Conservation (phyloP, 2,888 invertebrate species). For the Chloroclystis v-ata region DNA sequence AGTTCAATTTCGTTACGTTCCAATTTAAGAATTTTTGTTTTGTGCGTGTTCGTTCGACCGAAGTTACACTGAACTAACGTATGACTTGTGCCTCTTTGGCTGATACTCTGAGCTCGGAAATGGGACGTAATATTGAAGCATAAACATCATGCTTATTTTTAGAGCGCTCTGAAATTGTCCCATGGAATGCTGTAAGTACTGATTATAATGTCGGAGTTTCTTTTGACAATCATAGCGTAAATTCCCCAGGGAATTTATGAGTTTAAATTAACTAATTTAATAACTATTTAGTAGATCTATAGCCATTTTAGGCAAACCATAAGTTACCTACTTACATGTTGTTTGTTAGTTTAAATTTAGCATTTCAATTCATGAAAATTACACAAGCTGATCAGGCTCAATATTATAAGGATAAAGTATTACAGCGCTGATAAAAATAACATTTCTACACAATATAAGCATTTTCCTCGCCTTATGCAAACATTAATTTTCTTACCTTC, state of each 20-base stretch:
- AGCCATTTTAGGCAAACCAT: no score
- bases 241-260: background rate
- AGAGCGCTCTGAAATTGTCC: constrained; percentile 41
- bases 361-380: no score
- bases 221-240: constrained; percentile 1
- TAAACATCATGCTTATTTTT: constrained; percentile 63
- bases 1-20: constrained; percentile 39
- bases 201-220: constrained; percentile 7
- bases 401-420: no score
- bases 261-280: background rate
- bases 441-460: background rate
- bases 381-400: no score
- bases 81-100: constrained; percentile 43
- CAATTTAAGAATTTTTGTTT: constrained; percentile 41
- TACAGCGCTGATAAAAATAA: no score
- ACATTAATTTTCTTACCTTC: constrained; percentile 19
- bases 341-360: no score
- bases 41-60: constrained; percentile 44
- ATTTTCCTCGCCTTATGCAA: constrained; percentile 14
- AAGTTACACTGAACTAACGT: constrained; percentile 44
- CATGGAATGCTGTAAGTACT: constrained; percentile 41
- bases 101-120: constrained; percentile 43
- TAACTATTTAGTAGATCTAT: background rate
- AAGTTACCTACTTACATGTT: no score
- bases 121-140: constrained; percentile 39